Conservation (phyloP, 2,113 vertebrate genomes). For the Petrocephalus microphthalmus region DNA sequence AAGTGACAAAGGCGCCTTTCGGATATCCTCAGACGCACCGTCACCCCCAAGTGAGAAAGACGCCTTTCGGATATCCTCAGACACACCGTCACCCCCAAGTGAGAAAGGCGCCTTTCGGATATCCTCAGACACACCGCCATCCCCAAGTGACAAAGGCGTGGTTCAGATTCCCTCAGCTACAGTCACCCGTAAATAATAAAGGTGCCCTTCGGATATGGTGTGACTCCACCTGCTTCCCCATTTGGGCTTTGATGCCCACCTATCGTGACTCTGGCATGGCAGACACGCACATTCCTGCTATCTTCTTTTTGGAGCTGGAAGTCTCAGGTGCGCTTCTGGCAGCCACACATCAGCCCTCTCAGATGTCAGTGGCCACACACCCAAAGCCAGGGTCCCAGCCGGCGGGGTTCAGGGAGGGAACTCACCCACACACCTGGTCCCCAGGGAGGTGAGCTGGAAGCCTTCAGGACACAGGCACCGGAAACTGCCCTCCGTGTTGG, state of each 20-base stretch:
- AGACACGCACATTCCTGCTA: neutral
- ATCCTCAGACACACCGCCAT: no score
- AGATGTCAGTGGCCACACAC: neutral
- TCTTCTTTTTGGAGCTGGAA: neutral
- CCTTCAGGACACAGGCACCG: slow-evolving; percentile 82
- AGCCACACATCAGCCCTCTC: neutral
- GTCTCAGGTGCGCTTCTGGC: neutral
- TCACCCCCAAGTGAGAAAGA: no score
- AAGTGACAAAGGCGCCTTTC: no score
- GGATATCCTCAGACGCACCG: no score
- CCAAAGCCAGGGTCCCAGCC: neutral
- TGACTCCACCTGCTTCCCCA: neutral
- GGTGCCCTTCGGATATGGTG: no score
- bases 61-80: no score
- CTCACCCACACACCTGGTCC: slow-evolving; percentile 87
- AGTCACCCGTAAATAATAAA: neutral
- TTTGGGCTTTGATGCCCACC: neutral
- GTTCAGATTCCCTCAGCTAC: neutral
- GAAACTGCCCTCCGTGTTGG: slow-evolving; percentile 88
- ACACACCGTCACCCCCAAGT: no score
- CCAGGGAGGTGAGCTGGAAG: slow-evolving; percentile 81
- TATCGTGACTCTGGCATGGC: neutral
- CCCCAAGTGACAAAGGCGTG: neutral
- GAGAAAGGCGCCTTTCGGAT: no score
- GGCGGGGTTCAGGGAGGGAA: neutral